A percentile compares a stretch with the other conserved stretches of the same genome.
These are phyloP conservation scores for Drosophila nr. medialis DNA, from an alignment of 2,888 invertebrate species.

Conservation along the genomic window DNA sequence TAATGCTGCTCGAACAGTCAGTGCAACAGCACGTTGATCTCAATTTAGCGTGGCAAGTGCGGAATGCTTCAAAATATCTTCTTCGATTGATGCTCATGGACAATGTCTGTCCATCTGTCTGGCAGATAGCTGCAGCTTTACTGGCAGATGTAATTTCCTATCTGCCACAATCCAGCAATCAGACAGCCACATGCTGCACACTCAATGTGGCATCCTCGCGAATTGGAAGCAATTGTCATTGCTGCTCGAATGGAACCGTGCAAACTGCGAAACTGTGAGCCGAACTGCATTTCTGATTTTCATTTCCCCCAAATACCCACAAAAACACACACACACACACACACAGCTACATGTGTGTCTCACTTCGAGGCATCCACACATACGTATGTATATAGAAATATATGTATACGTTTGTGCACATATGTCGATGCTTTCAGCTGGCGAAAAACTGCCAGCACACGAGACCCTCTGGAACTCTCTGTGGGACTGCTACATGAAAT, in stretches of 20 bases:
- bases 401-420: background rate
- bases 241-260: conserved; percentile 34
- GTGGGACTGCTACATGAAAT: conserved; percentile 34
- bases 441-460: background rate
- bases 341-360: background rate
- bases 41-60: background rate
- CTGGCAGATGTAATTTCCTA: conserved; percentile 1
- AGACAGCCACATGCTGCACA: conserved; percentile 18
- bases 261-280: conserved; percentile 19
- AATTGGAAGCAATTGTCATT: conserved; percentile 54
- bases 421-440: background rate
- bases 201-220: conserved; percentile 45
- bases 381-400: background rate
- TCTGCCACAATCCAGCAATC: background rate
- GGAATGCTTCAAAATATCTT: conserved; percentile 7
- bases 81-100: conserved; percentile 28
- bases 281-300: conserved; percentile 40
- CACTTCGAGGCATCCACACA: background rate
- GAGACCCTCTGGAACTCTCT: background rate
- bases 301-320: conserved; percentile 3
- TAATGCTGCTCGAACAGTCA: background rate
- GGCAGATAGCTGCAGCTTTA: background rate
- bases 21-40: background rate
- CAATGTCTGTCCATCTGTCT: conserved; percentile 3
- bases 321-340: background rate